phyloP scores from a whole-genome alignment of 2,113 vertebrate species.

The Xerus inauris region DNA sequence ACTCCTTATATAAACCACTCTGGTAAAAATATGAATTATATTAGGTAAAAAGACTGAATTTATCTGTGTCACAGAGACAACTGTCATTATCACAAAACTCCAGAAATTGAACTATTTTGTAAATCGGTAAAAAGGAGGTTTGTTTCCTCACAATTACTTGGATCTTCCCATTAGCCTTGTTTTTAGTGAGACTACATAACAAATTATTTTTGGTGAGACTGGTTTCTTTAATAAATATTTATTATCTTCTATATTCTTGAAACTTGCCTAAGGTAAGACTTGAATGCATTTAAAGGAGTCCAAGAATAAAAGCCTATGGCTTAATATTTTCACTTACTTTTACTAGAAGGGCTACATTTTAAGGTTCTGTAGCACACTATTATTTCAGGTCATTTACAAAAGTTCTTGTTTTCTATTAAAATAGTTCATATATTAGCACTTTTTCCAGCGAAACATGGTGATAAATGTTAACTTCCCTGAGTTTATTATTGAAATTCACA shows the following conservation, averaged over 20 bases:
- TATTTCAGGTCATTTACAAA: constrained; percentile 13
- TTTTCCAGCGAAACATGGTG: constrained; percentile 2
- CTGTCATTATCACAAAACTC: neutral
- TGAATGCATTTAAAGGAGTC: constrained; percentile 12
- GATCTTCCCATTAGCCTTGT: neutral
- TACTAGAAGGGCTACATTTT: constrained; percentile 34
- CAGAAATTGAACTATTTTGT: neutral
- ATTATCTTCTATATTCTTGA: neutral
- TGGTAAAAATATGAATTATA: neutral
- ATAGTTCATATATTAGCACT: neutral
- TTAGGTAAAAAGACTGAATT: neutral
- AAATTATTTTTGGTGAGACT: neutral
- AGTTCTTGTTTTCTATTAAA: neutral
- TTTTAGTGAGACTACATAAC: neutral
- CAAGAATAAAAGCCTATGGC: constrained; percentile 5
- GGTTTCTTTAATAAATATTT: constrained; percentile 2
- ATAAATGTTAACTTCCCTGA: constrained; percentile 37
- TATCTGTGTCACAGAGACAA: constrained; percentile 8
- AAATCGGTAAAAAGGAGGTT: neutral
- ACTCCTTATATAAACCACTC: neutral
- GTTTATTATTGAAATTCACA: constrained; percentile 34
- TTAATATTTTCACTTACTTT: constrained; percentile 34
- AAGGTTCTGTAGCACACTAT: neutral
- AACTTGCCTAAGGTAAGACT: neutral
- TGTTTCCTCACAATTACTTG: neutral